Evolutionary conservation across 2,113 vertebrate genomes (phyloP), one percentile per base, ranked within the genome.

Genomic region (Phrynocephalus versicolor): DNA sequence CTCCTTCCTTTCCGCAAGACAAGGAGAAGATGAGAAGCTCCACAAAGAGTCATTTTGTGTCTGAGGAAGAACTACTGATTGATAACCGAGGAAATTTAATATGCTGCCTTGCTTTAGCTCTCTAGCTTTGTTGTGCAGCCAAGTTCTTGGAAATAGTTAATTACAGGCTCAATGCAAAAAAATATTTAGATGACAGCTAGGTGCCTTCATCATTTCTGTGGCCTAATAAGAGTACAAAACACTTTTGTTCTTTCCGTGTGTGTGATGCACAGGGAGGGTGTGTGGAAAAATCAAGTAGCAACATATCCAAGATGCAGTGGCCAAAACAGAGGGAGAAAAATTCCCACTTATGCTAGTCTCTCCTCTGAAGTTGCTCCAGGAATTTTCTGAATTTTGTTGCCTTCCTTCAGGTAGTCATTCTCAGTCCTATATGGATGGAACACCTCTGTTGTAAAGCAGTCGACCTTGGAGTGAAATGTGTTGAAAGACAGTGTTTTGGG

Each of bases 101-200:
- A 88, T 74, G 37, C 81, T 89, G 88, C 30, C 35, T n/a, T 81
- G 79, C 87, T 81, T 79, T 82, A 71, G 25, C 30, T 88, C 73
- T 35, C 45, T 89, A 1, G 62, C 88, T 94, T 91, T 90, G 83
- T 89, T 91, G 90, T 88, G 79, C 85, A 94, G 91, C 89, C 87
- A 92, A 90, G 30, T 74, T 88, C 79, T 62, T 86, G 80, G 88
- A 92, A 90, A 85, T 64, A 75, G 83, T 89, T 92, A 91, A 94
- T 93, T 94, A 88, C 30, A n/a, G 62, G 70, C 91, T 92, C 84
- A 92, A 83, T 82, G 78, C 45, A 51, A 62, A 90, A 72, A 93
- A 88, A 88, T 87, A 83, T 73, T 85, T 87, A 75, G 78, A 37
- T 87, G 86, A 90, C 93, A 92, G 88, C 82, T 88, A 75, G 65